Evolutionary conservation across 1,140 invertebrate genomes (phyloP).

Genomic region (Drosophila nikananu): DNA sequence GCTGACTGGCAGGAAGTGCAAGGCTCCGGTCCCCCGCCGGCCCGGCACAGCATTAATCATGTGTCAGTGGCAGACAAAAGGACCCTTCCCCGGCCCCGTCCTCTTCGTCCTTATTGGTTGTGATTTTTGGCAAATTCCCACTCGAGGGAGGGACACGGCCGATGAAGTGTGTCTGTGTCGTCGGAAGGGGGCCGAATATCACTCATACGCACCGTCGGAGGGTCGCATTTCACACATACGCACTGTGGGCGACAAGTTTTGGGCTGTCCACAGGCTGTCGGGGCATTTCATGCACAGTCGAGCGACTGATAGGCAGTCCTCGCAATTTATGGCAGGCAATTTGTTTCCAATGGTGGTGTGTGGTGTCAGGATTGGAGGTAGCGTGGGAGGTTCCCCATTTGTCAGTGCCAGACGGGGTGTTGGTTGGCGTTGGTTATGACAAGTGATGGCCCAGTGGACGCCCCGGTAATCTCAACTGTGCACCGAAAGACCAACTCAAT

Average conservation of each 20-base stretch:
- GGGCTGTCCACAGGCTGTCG: constrained; percentile 77
- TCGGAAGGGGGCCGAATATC: constrained; percentile 10
- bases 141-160: constrained; percentile 52
- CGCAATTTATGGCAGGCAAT: constrained; percentile 76
- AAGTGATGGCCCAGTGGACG: constrained; percentile 55
- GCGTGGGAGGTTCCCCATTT: constrained; percentile 36
- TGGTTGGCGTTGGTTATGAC: constrained; percentile 47
- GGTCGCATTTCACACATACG: constrained; percentile 32
- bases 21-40: constrained; percentile 15
- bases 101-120: constrained; percentile 40
- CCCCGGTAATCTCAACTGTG: constrained; percentile 70
- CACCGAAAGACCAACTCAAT: constrained; percentile 37
- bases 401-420: constrained; percentile 55
- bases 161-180: constrained; percentile 38
- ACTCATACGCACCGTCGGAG: constrained; percentile 21
- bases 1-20: constrained; percentile 41
- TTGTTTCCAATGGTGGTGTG: constrained; percentile 51
- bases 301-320: constrained; percentile 72
- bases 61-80: constrained; percentile 48
- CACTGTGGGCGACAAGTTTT: constrained; percentile 67
- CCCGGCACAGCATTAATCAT: constrained; percentile 65
- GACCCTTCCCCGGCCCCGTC: neutral
- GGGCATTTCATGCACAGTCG: constrained; percentile 69
- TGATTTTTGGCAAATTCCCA: constrained; percentile 72
- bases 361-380: neutral